Base-by-base conservation (phyloP, 2,888 invertebrate genomes). In the Dryocosmus kuriphilus region DNA sequence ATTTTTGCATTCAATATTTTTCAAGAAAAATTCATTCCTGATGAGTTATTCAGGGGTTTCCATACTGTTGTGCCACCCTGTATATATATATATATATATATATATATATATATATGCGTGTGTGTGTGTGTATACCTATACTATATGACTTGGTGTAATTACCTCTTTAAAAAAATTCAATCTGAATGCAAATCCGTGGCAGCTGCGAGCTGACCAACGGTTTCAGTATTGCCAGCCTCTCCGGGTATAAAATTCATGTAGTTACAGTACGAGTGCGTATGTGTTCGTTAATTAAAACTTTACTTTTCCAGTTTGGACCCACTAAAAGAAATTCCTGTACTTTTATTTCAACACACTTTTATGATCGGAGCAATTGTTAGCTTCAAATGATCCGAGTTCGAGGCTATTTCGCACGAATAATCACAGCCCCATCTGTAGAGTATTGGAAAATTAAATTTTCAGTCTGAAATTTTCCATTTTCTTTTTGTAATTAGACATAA, bases 111-210 rank as follows among this genome's bases (percentile, higher is more conserved):
- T n/a, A n/a, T n/a, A n/a, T n/a, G n/a, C n/a, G n/a, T n/a, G n/a
- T n/a, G n/a, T n/a, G n/a, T 14, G 11, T 38, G 71, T 22, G 2
- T 60, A 4, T 24, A n/a, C 14, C 14, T 30, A 22, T 30, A 51
- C 51, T 71, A 32, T 71, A 55, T 27, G 71, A 32, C 51, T 71
- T 32, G 38, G 77, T 84, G 85, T 88, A 89, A 89, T 90, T 89
- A 88, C 88, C 88, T 85, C 85, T 85, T 86, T 77, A 86, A 83
- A 88, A 88, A 88, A 88, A 88, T 84, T 88, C 88, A 90, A 90
- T 90, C 88, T 90, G 88, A 90, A 90, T 90, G 90, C 90, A 90
- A 90, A 90, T 90, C 88, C 88, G 85, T 81, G 85, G 87, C 89
- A 89, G 88, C 87, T 89, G 87, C 87, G 86, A 87, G 87, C 86